These are phyloP conservation scores for Pomatostomus ruficeps DNA, from an alignment of 2,113 vertebrate genomes.

Conservation along the genomic window DNA sequence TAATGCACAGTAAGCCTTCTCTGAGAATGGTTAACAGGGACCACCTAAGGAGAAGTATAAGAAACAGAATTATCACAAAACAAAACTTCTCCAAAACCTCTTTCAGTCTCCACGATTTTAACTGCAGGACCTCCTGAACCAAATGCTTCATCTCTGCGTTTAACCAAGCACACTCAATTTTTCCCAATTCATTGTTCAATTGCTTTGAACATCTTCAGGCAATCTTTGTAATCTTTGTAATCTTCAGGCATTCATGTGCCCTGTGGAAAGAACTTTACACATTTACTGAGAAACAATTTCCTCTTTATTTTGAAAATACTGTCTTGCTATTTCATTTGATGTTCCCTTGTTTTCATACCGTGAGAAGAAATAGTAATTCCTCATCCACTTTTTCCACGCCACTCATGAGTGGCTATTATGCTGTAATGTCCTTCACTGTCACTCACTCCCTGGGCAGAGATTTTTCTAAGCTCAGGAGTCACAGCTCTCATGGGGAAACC, in stretches of 20 bases:
- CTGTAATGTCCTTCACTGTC: background rate
- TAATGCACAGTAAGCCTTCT: background rate
- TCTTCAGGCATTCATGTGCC: background rate
- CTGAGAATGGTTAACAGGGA: background rate
- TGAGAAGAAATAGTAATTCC: background rate
- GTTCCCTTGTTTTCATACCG: background rate
- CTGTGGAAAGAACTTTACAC: background rate
- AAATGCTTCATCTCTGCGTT: background rate
- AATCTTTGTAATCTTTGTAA: background rate
- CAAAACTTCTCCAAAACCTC: background rate
- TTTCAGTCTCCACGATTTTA: background rate
- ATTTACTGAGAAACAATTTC: background rate
- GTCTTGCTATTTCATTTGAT: background rate
- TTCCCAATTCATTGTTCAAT: background rate
- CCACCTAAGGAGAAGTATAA: background rate
- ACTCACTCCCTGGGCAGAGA: background rate
- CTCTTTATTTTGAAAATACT: background rate
- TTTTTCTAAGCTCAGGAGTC: background rate
- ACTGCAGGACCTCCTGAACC: background rate
- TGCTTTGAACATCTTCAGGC: background rate
- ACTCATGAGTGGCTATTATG: background rate
- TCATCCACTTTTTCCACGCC: background rate
- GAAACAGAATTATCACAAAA: background rate
- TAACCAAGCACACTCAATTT: background rate
- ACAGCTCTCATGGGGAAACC: background rate